Percentiles rank a stretch among this genome's conserved stretches.
Evolutionary conservation across 37 sponge, comb jelly and placozoan genomes (phyloP).

Genomic region (Halichondria panicea): DNA sequence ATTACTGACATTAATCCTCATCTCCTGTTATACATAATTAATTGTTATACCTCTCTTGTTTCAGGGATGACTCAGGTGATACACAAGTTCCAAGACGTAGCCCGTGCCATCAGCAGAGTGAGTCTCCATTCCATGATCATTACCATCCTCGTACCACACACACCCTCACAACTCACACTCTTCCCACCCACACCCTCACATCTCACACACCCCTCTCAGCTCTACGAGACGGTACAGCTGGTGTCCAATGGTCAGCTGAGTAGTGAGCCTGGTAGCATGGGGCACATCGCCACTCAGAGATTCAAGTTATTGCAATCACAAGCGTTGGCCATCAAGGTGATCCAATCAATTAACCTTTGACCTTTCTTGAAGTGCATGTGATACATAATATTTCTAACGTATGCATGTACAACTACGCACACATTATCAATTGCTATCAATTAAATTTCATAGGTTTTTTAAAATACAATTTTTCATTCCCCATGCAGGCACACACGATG

Average conservation of each 20-base stretch:
- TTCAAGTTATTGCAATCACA: slow-evolving; percentile 30
- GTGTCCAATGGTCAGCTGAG: no score
- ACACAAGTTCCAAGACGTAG: slow-evolving; percentile 18
- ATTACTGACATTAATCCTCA: background rate
- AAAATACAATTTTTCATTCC: background rate
- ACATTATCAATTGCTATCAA: no score
- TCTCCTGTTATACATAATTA: slow-evolving; percentile 2
- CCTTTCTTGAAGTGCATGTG: background rate
- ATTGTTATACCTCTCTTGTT: background rate
- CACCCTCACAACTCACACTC: no score
- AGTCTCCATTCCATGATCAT: background rate
- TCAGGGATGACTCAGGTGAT: slow-evolving; percentile 51
- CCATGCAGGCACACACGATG: slow-evolving; percentile 34
- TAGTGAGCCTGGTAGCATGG: no score
- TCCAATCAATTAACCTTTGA: background rate
- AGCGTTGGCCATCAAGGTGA: slow-evolving; percentile 36
- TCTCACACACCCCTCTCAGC: no score
- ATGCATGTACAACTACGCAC: no score
- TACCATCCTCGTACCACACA: background rate
- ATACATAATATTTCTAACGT: no score
- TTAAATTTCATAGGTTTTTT: background rate
- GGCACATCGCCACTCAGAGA: no score
- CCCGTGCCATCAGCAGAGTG: slow-evolving; percentile 5
- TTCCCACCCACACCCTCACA: no score
- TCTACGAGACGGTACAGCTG: no score